Conservation (phyloP, 2,113 vertebrate species). For the Periophthalmodon schlosseri region DNA sequence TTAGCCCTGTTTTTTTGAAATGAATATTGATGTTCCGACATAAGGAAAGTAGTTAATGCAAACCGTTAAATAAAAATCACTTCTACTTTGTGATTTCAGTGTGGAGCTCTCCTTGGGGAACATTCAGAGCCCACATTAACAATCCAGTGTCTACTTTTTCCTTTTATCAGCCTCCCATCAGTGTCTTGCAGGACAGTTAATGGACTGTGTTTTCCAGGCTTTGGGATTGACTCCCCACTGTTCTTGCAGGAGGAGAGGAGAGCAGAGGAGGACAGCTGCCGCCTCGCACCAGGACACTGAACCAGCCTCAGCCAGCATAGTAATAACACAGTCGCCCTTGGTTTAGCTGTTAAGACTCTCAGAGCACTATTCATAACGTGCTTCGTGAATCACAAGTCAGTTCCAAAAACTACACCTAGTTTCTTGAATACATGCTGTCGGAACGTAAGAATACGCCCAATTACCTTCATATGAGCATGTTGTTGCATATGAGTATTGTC, state of each 20-base stretch:
- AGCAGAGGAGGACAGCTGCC: conserved; percentile 47
- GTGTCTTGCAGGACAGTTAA: conserved; percentile 61
- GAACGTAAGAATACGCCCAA: neutral
- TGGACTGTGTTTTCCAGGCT: conserved; percentile 65
- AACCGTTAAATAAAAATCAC: neutral
- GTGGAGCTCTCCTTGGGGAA: neutral
- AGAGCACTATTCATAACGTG: conserved; percentile 38
- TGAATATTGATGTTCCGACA: neutral
- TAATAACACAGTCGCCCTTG: conserved; percentile 55
- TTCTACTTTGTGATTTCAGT: neutral
- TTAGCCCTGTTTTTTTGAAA: neutral
- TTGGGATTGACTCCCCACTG: conserved; percentile 59
- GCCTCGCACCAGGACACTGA: conserved; percentile 62
- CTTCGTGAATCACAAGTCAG: conserved; percentile 40
- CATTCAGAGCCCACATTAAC: conserved; percentile 3
- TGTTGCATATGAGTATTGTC: neutral
- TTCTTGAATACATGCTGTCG: neutral
- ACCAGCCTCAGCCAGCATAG: conserved; percentile 54
- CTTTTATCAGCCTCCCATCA: conserved; percentile 12
- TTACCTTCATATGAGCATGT: neutral
- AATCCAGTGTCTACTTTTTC: conserved; percentile 10
- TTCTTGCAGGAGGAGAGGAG: conserved; percentile 57
- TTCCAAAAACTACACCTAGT: conserved; percentile 12
- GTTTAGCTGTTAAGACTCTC: conserved; percentile 38
- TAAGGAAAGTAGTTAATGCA: neutral